Conservation (phyloP, 2,888 invertebrate genomes). For the Myopa testacea region DNA sequence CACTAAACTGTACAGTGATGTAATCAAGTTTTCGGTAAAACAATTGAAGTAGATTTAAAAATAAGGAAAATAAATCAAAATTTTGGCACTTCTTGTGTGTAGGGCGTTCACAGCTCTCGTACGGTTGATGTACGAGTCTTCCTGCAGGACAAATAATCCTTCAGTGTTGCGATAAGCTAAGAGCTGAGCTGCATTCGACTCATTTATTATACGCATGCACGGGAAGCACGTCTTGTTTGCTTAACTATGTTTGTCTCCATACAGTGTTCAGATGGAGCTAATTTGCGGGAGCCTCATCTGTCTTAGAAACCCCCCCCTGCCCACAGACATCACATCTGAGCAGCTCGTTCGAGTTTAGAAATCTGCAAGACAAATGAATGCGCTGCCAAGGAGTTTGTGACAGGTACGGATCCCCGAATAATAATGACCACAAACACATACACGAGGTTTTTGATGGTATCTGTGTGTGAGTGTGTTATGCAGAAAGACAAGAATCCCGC, state of each 20-base stretch:
- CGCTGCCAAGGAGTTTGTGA: slow-evolving; percentile 20
- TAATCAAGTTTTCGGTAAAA: too few relatives aligned
- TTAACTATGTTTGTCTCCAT: background rate
- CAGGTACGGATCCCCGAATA: slow-evolving; percentile 12
- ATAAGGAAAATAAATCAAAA: background rate
- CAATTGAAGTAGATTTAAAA: too few relatives aligned
- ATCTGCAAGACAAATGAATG: slow-evolving; percentile 31
- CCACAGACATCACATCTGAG: background rate
- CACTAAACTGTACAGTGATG: too few relatives aligned
- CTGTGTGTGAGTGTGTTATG: background rate
- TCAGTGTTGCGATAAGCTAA: background rate
- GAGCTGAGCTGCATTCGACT: background rate
- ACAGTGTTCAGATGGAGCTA: slow-evolving; percentile 8
- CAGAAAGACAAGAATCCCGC: background rate
- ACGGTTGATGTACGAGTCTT: background rate
- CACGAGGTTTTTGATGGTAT: background rate
- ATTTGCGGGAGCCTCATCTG: slow-evolving; percentile 12
- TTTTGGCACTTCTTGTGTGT: background rate
- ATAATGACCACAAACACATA: slow-evolving; percentile 11
- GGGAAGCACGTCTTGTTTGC: slow-evolving; percentile 1
- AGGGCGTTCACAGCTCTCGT: too few relatives aligned
- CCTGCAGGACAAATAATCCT: slow-evolving; percentile 15
- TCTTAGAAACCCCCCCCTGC: background rate
- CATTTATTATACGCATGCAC: background rate
- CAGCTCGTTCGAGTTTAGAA: slow-evolving; percentile 14